Base-by-base conservation (phyloP, 1,140 invertebrate species). In the Onthophagus taurus region DNA sequence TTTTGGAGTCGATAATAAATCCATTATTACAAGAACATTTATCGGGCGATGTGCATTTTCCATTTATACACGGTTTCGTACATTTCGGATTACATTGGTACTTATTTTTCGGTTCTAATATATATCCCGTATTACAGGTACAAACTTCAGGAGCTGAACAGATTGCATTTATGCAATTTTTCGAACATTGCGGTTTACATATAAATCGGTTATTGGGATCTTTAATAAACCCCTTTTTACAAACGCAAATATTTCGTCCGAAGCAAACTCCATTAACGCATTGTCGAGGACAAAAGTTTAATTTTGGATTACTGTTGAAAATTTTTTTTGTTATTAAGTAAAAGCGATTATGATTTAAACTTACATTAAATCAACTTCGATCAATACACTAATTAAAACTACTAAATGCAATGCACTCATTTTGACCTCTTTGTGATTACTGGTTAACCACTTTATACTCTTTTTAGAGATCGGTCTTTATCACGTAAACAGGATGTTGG, bases 41-140 rank as follows among this genome's bases (percentile, higher is more conserved):
- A 48, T 71, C 64, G 11, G 54, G 54, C 0, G 62, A 64, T 11
- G 59, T 55, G 44, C 70, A 72, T 4, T 46, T 47, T 2, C 65
- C 67, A 45, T 72, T 71, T 3, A 65, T 5, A 20, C 71, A 72
- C 0, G 59, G 51, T 18, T 41, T 37, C 0, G 58, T 53, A 44
- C 71, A 69, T 0, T 31, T 36, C 5, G 56, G 36, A 6, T 26
- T 18, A 17, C 38, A 42, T 18, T 33, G 24, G 21, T 57, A 60
- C 18, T 52, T 50, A 1, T 38, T 37, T 17, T 48, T 55, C 17
- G 50, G 56, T 50, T 73, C 70, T 29, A 48, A 35, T 1, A 64
- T 43, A 38, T 70, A 77, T 24, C 72, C 72, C 7, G 57, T 50
- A 20, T 68, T 67, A 43, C 74, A 76, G 4, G 59, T 59, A 45